These are phyloP conservation scores for Toxonevra muliebris DNA, from an alignment of 2,888 invertebrate species.

Conservation along the genomic window DNA sequence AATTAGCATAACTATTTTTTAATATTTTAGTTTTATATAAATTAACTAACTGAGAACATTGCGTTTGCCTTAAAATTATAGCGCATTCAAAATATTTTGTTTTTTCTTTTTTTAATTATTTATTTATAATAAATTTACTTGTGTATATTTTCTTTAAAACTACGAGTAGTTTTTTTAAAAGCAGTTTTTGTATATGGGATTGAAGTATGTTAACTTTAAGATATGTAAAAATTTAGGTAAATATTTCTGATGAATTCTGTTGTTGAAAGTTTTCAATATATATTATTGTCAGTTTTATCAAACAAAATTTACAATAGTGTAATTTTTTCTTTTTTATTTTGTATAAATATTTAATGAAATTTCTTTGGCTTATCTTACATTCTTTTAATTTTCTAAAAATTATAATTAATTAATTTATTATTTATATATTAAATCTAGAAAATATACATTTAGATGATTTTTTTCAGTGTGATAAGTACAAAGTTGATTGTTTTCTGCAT, in stretches of 20 bases:
- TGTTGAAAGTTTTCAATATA: too few relatives aligned
- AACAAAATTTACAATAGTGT: slow-evolving; percentile 38
- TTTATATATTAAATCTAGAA: not conserved
- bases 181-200: too few relatives aligned
- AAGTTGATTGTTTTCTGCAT: too few relatives aligned
- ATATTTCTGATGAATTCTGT: too few relatives aligned
- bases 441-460: too few relatives aligned
- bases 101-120: slow-evolving; percentile 6
- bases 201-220: too few relatives aligned
- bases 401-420: slow-evolving; percentile 8
- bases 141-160: not conserved
- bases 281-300: too few relatives aligned
- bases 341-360: slow-evolving; percentile 41
- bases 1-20: not conserved
- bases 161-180: too few relatives aligned
- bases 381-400: slow-evolving; percentile 37
- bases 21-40: slow-evolving; percentile 38
- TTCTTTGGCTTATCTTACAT: slow-evolving; percentile 65
- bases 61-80: slow-evolving; percentile 54
- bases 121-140: slow-evolving; percentile 32
- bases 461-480: too few relatives aligned
- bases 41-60: slow-evolving; percentile 59
- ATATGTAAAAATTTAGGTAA: too few relatives aligned
- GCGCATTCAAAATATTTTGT: slow-evolving; percentile 13
- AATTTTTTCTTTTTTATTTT: slow-evolving; percentile 31